These are phyloP conservation scores for Cephalotes varians DNA, from an alignment of 2,888 invertebrate species.

Conservation along the genomic window DNA sequence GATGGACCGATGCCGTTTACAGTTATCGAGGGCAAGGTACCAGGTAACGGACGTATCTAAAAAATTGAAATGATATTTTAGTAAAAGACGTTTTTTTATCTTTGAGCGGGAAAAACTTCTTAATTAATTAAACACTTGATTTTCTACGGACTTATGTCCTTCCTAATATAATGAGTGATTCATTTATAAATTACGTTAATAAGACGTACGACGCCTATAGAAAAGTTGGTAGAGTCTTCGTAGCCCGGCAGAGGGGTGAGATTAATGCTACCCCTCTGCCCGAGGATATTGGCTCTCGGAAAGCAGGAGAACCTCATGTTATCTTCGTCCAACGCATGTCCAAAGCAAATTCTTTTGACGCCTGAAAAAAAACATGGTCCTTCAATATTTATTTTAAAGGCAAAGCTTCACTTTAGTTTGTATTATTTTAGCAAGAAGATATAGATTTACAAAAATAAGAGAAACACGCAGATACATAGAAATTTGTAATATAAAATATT, in stretches of 20 bases:
- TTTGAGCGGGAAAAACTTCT: neutral
- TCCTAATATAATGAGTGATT: neutral
- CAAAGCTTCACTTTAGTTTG: neutral
- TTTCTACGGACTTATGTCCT: neutral
- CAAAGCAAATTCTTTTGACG: conserved; percentile 63
- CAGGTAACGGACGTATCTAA: conserved; percentile 73
- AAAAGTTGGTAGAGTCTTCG: conserved; percentile 72
- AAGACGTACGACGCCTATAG: conserved; percentile 77
- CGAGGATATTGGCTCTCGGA: conserved; percentile 79
- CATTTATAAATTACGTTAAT: conserved; percentile 15
- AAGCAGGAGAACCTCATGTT: conserved; percentile 83
- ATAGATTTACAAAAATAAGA: neutral
- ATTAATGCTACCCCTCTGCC: conserved; percentile 82
- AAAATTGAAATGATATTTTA: neutral
- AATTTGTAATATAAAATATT: neutral
- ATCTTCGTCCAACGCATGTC: conserved; percentile 68
- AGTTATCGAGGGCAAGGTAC: neutral
- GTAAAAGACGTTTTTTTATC: neutral
- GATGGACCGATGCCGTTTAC: conserved; percentile 62
- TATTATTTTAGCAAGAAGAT: neutral
- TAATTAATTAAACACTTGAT: neutral
- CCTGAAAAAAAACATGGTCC: conserved; percentile 26
- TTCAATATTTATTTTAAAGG: neutral
- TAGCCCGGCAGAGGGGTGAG: conserved; percentile 77
- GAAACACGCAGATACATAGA: neutral